Evolutionary conservation across 2,113 vertebrate genomes (phyloP), one percentile per base, ranked within the genome.

Genomic region (Dascyllus trimaculatus): DNA sequence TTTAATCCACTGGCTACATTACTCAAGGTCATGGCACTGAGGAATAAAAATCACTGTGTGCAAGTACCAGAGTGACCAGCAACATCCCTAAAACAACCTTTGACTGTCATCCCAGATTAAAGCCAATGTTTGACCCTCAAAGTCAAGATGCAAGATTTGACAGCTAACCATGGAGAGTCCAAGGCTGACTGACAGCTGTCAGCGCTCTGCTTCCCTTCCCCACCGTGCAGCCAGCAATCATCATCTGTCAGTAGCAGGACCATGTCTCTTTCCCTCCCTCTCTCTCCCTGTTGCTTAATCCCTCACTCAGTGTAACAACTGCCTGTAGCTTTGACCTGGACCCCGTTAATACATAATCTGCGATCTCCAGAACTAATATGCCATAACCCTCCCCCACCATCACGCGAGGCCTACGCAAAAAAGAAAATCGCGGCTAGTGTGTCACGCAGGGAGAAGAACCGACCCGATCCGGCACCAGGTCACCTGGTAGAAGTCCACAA

Each of bases 281-380:
- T 26, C 65, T 53, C 26, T 10, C 76, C 24, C 43, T 40, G 35
- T 65, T 62, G 40, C 32, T 81, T 88, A 91, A 91, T 90, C 89
- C 81, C 77, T 79, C 67, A 81, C 89, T 82, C 75, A 57, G 69
- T 65, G 58, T 64, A 87, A 89, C 87, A 82, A 85, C 88, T 70
- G 86, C 75, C 63, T 64, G 71, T 69, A 70, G 84, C 54, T 84
- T 74, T 85, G 85, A 84, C 84, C 82, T 73, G 71, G 51, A 80
- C 78, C 70, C 74, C 2, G 45, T 85, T 85, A 87, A 88, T 82
- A 87, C 82, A 89, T 89, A 91, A 92, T 88, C 91, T 88, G 65
- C 80, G 71, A 85, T 91, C 81, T 87, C 84, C 74, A 90, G 65
- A 84, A 71, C 58, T 77, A 85, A 87, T 71, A 84, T 76, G 62